Conservation (phyloP, 1,140 invertebrate genomes). For the Manduca sexta region DNA sequence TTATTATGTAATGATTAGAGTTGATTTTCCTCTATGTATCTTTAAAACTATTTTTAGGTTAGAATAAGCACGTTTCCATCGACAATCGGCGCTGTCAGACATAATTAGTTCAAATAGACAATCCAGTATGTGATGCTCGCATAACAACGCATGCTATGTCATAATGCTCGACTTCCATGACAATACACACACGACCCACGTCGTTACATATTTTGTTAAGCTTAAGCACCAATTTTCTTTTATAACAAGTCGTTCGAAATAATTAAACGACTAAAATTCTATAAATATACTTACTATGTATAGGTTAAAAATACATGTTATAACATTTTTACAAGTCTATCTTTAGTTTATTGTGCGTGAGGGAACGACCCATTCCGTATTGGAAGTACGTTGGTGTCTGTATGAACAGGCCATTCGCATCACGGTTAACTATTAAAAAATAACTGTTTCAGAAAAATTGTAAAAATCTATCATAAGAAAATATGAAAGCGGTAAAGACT, state of each 20-base stretch:
- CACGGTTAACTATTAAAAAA: constrained; percentile 21
- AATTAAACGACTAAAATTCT: constrained; percentile 73
- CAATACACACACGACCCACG: constrained; percentile 59
- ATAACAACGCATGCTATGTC: constrained; percentile 72
- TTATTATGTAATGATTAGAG: too few species aligned
- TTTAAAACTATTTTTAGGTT: too few species aligned
- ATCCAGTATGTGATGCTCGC: constrained; percentile 39
- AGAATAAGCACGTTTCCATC: too few species aligned
- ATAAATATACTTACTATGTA: constrained; percentile 73
- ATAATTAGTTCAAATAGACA: constrained; percentile 24
- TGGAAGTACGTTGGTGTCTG: neutral
- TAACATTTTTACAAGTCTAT: constrained; percentile 74
- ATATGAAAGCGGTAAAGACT: constrained; percentile 29
- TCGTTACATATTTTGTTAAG: constrained; percentile 63
- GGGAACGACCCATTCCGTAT: constrained; percentile 35
- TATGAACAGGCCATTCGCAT: constrained; percentile 39
- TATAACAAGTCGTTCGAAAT: constrained; percentile 74
- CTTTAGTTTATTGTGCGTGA: constrained; percentile 28
- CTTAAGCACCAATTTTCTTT: constrained; percentile 73
- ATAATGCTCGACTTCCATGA: constrained; percentile 63
- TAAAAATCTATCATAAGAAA: constrained; percentile 11
- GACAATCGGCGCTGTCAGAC: too few species aligned
- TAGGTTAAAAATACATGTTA: constrained; percentile 73
- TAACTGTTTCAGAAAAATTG: constrained; percentile 9
- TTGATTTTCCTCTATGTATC: too few species aligned